Conservation (phyloP, 2,888 invertebrate genomes). For the Leptopterna dolabrata region DNA sequence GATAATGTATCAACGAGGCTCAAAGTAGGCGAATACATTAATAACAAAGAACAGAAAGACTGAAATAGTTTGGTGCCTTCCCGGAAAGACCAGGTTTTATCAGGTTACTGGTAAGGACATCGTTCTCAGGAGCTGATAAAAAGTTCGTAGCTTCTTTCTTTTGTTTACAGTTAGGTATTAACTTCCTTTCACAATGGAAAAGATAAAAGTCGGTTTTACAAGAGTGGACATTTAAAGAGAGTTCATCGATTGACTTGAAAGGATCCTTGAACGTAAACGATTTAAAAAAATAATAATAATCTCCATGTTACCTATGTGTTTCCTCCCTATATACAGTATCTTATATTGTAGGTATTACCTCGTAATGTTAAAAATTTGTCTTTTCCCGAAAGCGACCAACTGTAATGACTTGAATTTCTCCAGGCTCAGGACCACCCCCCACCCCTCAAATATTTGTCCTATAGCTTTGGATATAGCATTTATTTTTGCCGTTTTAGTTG, state of each 20-base stretch:
- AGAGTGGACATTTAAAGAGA: background rate
- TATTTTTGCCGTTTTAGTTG: no score
- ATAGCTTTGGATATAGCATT: no score
- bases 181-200: background rate
- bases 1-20: background rate
- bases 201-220: background rate
- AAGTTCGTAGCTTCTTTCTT: background rate
- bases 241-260: background rate
- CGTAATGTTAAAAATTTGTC: no score
- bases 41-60: background rate
- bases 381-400: no score
- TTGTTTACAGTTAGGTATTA: background rate
- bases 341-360: no score
- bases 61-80: background rate
- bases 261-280: no score
- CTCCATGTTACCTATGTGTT: no score
- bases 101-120: background rate
- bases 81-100: background rate
- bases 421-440: no score
- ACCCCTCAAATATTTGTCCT: no score
- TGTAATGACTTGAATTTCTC: no score
- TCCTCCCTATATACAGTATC: no score
- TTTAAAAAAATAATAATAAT: no score
- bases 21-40: conserved; percentile 7
- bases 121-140: background rate